Conservation (phyloP, 1,140 invertebrate species). For the Potamilus streckersoni region DNA sequence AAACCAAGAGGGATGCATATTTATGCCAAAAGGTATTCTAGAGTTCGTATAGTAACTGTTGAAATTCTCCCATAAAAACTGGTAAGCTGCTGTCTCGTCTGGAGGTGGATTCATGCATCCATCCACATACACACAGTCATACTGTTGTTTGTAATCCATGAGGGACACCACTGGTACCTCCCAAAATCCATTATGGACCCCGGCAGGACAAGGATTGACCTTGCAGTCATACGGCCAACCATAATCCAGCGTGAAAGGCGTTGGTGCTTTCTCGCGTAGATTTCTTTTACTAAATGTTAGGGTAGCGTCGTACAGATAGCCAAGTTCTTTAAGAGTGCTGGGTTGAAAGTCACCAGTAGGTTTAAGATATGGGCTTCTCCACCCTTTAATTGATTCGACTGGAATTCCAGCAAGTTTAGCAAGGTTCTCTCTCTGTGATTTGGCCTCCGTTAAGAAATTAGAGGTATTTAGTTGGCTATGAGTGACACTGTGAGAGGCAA, state of each 20-base stretch:
- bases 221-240: conserved; percentile 46
- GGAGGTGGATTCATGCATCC: conserved; percentile 49
- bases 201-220: conserved; percentile 47
- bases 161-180: conserved; percentile 54
- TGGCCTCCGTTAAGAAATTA: conserved; percentile 40
- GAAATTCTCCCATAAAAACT: conserved; percentile 58
- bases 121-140: conserved; percentile 55
- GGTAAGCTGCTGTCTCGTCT: conserved; percentile 39
- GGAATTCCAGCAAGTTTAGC: conserved; percentile 42
- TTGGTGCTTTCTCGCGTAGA: conserved; percentile 34
- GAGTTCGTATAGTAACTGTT: conserved; percentile 47
- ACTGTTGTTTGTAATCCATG: conserved; percentile 44
- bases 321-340: conserved; percentile 38
- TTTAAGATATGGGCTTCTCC: conserved; percentile 52
- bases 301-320: conserved; percentile 49
- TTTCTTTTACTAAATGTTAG: conserved; percentile 44
- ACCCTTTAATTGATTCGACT: conserved; percentile 42
- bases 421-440: conserved; percentile 41
- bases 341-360: conserved; percentile 46
- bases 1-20: conserved; percentile 59
- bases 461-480: conserved; percentile 46
- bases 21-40: conserved; percentile 53
- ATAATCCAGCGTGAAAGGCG: conserved; percentile 55
- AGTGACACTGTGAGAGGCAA: conserved; percentile 85
- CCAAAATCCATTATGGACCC: conserved; percentile 46